Base-by-base conservation (phyloP, 2,888 invertebrate species). In the Ormyrus pomaceus region DNA sequence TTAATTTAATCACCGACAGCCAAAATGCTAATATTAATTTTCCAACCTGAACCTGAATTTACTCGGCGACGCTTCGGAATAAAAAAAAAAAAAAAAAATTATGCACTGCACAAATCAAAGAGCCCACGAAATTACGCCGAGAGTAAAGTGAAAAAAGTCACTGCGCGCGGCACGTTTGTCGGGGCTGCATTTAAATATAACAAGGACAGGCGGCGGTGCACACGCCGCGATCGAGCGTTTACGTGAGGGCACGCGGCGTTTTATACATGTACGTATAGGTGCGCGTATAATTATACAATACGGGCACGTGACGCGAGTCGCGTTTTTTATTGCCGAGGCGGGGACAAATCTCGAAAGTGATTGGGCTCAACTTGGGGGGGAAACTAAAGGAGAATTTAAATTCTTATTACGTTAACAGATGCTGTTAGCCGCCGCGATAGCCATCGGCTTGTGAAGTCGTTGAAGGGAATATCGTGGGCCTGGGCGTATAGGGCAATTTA, bases 131-230 rank as follows among this genome's bases (percentile, higher is more conserved):
- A 6, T n/a, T 3, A 10, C 3, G 68, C n/a, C 0, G 34, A 34
- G 34, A 34, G 34, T 4, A 34, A 34, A 34, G 55, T 55, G 69
- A 48, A 61, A 71, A 71, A 51, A 55, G 34, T 19, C 5, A 51
- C 13, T 0, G 51, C 45, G 48, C 34, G 50, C n/a, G 6, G 64
- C 3, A 4, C 34, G 34, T 34, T 34, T 51, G 34, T 55, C 45
- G 70, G 53, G 69, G 80, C 69, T 77, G 80, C 77, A 77, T 73
- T 77, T 73, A 77, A 80, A 80, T 77, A 68, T 69, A 79, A 73
- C 68, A 77, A 76, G 34, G 76, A 9, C 58, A 19, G 46, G 48
- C 46, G 68, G 65, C 5, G 13, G 71, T 4, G 62, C 51, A 50
- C 66, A 56, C 55, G 71, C 55, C 71, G 71, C 65, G 61, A 71